Base-by-base conservation (phyloP, 2,888 invertebrate genomes). In the Callyntrura sp. region DNA sequence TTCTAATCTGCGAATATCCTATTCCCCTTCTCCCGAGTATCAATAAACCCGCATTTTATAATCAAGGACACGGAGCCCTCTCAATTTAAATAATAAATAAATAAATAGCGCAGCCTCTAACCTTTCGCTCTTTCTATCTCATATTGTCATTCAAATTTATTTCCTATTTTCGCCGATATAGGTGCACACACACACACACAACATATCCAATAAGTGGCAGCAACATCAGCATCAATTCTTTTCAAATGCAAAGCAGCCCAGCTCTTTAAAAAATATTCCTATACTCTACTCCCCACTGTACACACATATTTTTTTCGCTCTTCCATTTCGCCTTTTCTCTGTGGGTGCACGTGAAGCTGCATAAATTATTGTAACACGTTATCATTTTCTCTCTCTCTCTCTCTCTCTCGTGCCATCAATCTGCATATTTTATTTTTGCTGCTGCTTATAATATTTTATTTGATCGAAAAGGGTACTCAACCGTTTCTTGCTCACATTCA, bases 341-440 rank as follows among this genome's bases (percentile, higher is more conserved):
- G 28, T 65, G 6, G 51, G 51, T 51, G 51, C 12, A n/a, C 70
- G 70, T 70, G 70, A 70, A 17, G 70, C 43, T 70, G 70, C 70
- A 70, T 70, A 70, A n/a, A 70, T 70, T 70, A 70, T 60, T 60
- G n/a, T 28, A 25, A 65, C n/a, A 12, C n/a, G 5, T 17, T 14
- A 17, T 14, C 11, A 8, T 73, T 17, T 20, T 48, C 14, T 25
- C 3, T 35, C 2, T 35, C 6, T 35, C 35, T 6, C 35, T 35
- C 35, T 35, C 35, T 35, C 35, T 35, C 35, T 6, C 35, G 35
- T 35, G 35, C 35, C 35, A 35, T 35, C 35, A 35, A 35, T 35
- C 35, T 35, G 35, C 35, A 62, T 62, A 8, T 62, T 25, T 62
- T 62, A n/a, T 17, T 60, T n/a, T 51, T 51, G 51, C n/a, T 51